phyloP scores from a whole-genome alignment of 2,888 invertebrate genomes.

The Diplazon laetatorius region DNA sequence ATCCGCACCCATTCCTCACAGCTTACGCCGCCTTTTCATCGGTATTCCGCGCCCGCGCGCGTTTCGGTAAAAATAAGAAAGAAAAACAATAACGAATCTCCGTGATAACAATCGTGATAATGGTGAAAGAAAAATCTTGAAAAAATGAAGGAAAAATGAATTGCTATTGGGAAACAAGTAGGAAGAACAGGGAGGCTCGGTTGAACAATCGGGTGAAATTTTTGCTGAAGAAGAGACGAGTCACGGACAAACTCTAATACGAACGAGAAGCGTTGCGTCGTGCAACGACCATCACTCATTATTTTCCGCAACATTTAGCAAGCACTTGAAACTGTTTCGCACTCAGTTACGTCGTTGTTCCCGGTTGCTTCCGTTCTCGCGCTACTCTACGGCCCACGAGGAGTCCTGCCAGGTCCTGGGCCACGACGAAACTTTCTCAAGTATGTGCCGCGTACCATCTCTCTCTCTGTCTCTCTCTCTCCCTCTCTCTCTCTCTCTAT shows the following conservation, averaged over 20 bases:
- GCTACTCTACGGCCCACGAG: background rate
- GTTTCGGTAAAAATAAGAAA: too few species aligned
- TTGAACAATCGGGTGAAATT: conserved; percentile 43
- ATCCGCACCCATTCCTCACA: background rate
- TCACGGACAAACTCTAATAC: conserved; percentile 60
- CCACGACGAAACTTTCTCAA: conserved; percentile 79
- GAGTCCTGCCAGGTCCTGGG: conserved; percentile 61
- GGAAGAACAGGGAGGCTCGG: conserved; percentile 66
- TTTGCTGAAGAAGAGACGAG: conserved; percentile 53
- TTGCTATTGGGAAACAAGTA: conserved; percentile 64
- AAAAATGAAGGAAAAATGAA: too few species aligned
- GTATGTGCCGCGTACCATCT: conserved; percentile 78
- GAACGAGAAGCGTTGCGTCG: conserved; percentile 60
- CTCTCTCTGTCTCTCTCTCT: too few species aligned
- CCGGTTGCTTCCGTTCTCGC: conserved; percentile 47
- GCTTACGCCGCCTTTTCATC: background rate
- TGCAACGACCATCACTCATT: conserved; percentile 80
- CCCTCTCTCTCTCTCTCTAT: too few species aligned
- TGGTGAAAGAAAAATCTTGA: too few species aligned
- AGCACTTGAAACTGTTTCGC: conserved; percentile 81
- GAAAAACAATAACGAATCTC: conserved; percentile 2
- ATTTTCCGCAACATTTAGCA: conserved; percentile 82
- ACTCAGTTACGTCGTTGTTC: conserved; percentile 73
- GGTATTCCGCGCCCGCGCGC: conserved; percentile 13
- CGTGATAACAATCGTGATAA: background rate